A percentile compares a stretch with the other conserved stretches of the same genome.
phyloP scores from a whole-genome alignment of 2,888 invertebrate genomes.

The Pharmacophagus antenor region DNA sequence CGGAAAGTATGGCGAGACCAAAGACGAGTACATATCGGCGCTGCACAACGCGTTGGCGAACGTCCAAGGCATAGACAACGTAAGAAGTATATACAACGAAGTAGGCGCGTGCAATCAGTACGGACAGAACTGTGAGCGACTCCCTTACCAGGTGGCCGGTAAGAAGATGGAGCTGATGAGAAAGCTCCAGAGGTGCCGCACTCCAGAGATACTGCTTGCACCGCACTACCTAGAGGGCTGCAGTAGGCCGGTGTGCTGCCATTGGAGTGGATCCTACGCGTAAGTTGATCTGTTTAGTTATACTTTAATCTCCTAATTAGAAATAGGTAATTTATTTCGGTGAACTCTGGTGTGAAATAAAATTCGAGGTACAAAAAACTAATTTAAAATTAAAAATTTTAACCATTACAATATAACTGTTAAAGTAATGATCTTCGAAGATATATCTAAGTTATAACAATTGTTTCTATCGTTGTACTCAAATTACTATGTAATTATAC shows the following conservation, averaged over 20 bases:
- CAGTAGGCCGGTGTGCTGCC: constrained; percentile 66
- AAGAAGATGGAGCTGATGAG: constrained; percentile 72
- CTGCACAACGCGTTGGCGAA: constrained; percentile 55
- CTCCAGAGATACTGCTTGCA: constrained; percentile 89
- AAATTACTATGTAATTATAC: no score
- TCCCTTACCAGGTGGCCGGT: constrained; percentile 73
- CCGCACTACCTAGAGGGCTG: constrained; percentile 85
- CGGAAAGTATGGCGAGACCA: constrained; percentile 52
- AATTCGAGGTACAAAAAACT: no score
- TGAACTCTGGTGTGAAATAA: no score
- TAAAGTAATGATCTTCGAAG: no score
- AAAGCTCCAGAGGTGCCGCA: constrained; percentile 81
- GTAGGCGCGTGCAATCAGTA: constrained; percentile 52
- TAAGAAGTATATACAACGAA: constrained; percentile 53
- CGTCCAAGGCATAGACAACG: constrained; percentile 59
- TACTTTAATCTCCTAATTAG: no score
- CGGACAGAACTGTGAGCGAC: constrained; percentile 60
- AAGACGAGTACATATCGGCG: constrained; percentile 59
- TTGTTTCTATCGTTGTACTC: no score
- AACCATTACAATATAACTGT: no score
- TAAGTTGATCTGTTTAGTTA: constrained; percentile 44
- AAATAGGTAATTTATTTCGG: no score
- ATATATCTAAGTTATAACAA: no score
- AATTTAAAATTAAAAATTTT: no score
- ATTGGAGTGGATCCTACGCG: constrained; percentile 71